These are phyloP conservation scores for Tetragnatha versicolor DNA, from an alignment of 1,140 invertebrate species.

Conservation along the genomic window DNA sequence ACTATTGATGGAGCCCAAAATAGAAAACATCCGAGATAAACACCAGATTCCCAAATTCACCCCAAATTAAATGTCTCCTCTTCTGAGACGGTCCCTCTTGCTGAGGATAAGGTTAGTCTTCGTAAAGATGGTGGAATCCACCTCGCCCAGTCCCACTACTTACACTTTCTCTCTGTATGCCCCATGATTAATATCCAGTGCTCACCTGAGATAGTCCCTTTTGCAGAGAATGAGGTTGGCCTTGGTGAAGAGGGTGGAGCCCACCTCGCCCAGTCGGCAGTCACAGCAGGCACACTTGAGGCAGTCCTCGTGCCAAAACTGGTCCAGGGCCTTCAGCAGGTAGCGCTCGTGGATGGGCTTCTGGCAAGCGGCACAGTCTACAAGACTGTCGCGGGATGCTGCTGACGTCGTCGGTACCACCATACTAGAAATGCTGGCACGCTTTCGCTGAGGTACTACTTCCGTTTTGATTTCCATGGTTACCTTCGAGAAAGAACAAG, in stretches of 20 bases:
- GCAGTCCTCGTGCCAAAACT: conserved; percentile 95
- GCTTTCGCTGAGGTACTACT: neutral
- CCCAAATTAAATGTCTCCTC: no score
- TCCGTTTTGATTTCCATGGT: conserved; percentile 36
- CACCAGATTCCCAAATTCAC: no score
- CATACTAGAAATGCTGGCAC: neutral
- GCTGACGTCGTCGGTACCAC: conserved; percentile 7
- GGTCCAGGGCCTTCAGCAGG: conserved; percentile 74
- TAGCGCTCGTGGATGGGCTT: conserved; percentile 67
- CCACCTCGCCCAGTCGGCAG: conserved; percentile 88
- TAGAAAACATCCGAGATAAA: no score
- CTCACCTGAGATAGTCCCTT: conserved; percentile 90
- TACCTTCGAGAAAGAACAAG: neutral
- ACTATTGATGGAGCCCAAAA: no score
- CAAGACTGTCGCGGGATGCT: conserved; percentile 42
- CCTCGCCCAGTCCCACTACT: no score
- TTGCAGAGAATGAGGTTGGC: conserved; percentile 92
- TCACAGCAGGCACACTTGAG: conserved; percentile 93
- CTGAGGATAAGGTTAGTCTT: no score
- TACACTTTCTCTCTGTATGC: no score
- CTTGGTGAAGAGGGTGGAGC: conserved; percentile 89
- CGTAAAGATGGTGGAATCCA: no score
- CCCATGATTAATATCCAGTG: no score
- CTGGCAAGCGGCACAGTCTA: conserved; percentile 67
- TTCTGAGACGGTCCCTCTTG: no score